phyloP scores from a whole-genome alignment of 1,140 invertebrate species.

The Platyscapa corneri region DNA sequence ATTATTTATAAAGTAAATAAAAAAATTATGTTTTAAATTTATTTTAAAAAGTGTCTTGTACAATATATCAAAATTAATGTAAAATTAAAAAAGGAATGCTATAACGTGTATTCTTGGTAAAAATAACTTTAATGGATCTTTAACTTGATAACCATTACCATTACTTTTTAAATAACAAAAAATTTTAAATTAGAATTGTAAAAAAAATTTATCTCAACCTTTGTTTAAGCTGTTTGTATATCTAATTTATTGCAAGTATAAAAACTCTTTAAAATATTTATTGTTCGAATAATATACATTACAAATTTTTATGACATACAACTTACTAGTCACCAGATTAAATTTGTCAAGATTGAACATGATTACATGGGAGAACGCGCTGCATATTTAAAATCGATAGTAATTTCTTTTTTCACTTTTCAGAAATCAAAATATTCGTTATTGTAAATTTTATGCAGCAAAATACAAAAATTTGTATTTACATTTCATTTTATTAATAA shows the following conservation, averaged over 20 bases:
- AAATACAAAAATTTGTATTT: too few relatives aligned
- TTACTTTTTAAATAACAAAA: too few relatives aligned
- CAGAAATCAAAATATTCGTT: too few relatives aligned
- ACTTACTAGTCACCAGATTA: background rate
- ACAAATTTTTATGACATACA: constrained; percentile 5
- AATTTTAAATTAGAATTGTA: background rate
- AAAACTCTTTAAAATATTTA: background rate
- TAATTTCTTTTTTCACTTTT: background rate
- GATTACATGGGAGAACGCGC: background rate
- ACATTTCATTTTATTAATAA: too few relatives aligned
- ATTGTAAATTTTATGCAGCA: too few relatives aligned
- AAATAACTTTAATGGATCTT: background rate
- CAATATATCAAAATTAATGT: background rate
- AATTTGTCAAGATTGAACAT: background rate
- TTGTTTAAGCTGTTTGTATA: background rate
- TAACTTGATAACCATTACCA: too few relatives aligned
- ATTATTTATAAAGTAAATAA: background rate
- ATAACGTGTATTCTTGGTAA: background rate
- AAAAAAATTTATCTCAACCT: background rate
- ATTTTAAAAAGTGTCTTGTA: background rate
- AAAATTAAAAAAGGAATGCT: constrained; percentile 11
- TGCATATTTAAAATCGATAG: background rate
- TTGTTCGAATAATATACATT: background rate
- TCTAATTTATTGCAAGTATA: background rate
- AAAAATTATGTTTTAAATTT: background rate